These are phyloP conservation scores for Cepphus grylle DNA, from an alignment of 2,113 vertebrate species.

Conservation along the genomic window DNA sequence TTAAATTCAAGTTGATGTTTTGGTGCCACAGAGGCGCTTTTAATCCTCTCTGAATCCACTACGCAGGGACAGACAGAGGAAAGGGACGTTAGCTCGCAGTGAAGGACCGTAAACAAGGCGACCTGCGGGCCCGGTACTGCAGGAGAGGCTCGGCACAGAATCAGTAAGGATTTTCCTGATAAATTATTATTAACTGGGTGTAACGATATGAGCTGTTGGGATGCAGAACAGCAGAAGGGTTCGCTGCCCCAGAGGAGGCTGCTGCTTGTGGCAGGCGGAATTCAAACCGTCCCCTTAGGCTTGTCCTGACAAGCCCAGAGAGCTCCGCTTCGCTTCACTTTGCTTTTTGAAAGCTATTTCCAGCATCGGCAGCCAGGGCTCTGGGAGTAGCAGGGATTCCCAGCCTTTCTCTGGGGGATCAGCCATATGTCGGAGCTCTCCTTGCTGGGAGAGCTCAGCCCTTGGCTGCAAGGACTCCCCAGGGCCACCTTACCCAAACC, in stretches of 20 bases:
- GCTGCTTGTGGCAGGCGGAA: background rate
- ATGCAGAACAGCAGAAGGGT: background rate
- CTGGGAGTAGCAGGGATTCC: background rate
- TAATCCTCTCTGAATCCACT: slow-evolving; percentile 50
- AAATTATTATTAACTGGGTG: background rate
- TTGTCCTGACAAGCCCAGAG: background rate
- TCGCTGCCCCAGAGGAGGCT: background rate
- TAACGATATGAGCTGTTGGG: fast-evolving
- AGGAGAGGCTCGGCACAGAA: background rate
- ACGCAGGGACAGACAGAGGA: background rate
- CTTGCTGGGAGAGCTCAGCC: background rate
- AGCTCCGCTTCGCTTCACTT: background rate
- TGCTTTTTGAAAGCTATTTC: background rate
- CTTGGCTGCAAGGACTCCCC: background rate
- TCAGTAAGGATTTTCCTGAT: slow-evolving; percentile 28
- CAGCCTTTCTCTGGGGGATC: background rate
- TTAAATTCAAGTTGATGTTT: slow-evolving; percentile 58
- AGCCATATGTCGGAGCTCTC: background rate
- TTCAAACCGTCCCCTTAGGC: background rate
- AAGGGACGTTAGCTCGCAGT: background rate
- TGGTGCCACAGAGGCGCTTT: slow-evolving; percentile 7
- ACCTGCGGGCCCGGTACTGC: background rate
- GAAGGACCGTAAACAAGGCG: background rate
- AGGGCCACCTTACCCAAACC: background rate
- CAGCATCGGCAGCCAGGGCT: background rate